Conservation (phyloP, 2,888 invertebrate species). For the Pegoplata infirma region DNA sequence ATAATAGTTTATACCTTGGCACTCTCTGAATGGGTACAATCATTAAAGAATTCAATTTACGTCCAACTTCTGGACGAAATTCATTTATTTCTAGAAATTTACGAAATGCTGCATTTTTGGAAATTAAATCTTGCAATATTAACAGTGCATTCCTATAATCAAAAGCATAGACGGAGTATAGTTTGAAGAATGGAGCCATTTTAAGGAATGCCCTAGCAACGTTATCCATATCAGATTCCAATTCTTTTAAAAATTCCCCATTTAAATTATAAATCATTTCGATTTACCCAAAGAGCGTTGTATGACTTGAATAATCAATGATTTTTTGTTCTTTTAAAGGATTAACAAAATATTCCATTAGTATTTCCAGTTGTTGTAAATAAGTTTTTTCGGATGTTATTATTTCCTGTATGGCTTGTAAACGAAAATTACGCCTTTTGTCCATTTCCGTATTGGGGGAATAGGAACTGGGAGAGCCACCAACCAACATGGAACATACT, state of each 20-base stretch:
- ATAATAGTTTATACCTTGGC: conserved; percentile 85
- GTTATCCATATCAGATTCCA: conserved; percentile 80
- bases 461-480: conserved; percentile 70
- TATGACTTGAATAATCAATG: conserved; percentile 79
- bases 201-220: conserved; percentile 84
- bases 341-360: conserved; percentile 83
- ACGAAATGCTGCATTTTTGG: conserved; percentile 79
- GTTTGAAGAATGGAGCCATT: conserved; percentile 87
- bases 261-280: conserved; percentile 83
- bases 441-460: conserved; percentile 72
- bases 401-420: conserved; percentile 84
- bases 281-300: conserved; percentile 82
- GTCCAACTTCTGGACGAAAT: conserved; percentile 84
- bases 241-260: conserved; percentile 81
- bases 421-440: conserved; percentile 74
- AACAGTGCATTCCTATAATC: conserved; percentile 83
- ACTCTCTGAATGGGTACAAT: conserved; percentile 89
- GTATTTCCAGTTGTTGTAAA: conserved; percentile 82
- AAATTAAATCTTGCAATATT: conserved; percentile 80
- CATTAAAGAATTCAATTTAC: conserved; percentile 84
- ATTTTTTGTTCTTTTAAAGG: conserved; percentile 80
- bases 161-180: conserved; percentile 88
- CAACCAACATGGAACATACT: conserved; percentile 80
- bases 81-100: conserved; percentile 83
- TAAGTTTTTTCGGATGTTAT: conserved; percentile 85